phyloP scores from a whole-genome alignment of 2,113 vertebrate genomes.

The Thamnaconus septentrionalis region DNA sequence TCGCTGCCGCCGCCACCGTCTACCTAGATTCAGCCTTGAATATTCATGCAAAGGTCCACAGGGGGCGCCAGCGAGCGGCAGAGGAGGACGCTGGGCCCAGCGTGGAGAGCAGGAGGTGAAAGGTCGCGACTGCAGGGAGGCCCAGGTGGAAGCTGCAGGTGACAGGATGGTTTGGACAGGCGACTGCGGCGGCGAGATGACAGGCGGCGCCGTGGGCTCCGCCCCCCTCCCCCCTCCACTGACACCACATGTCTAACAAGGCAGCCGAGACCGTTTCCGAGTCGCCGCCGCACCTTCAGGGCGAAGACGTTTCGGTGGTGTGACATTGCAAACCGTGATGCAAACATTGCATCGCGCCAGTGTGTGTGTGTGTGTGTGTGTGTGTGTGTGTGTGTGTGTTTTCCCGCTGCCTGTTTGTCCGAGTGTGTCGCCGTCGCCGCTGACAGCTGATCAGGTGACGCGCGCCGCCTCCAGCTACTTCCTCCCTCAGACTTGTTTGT shows the following conservation, averaged over 20 bases:
- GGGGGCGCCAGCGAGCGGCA: too few relatives aligned
- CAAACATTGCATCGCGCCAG: constrained; percentile 52
- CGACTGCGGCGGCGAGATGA: constrained; percentile 42
- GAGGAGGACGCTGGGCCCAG: too few relatives aligned
- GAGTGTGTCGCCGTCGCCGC: constrained; percentile 63
- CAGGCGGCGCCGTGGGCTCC: constrained; percentile 46
- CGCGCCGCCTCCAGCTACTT: constrained; percentile 65
- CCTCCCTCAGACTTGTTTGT: constrained; percentile 14
- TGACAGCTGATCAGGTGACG: constrained; percentile 71
- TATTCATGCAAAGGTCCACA: constrained; percentile 50
- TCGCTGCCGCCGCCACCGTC: constrained; percentile 34
- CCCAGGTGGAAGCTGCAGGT: constrained; percentile 11
- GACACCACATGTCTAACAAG: constrained; percentile 67
- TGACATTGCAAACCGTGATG: constrained; percentile 68
- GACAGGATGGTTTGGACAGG: constrained; percentile 60
- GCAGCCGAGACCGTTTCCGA: constrained; percentile 52
- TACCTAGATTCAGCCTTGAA: constrained; percentile 58
- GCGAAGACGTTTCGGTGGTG: constrained; percentile 38
- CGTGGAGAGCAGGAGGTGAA: too few relatives aligned
- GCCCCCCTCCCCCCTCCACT: constrained; percentile 50
- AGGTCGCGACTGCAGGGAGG: too few relatives aligned
- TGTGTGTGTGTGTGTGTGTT: constrained; percentile 35
- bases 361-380: constrained; percentile 56
- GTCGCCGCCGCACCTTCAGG: constrained; percentile 46
- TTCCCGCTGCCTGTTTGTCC: constrained; percentile 19